Evolutionary conservation across 2,888 invertebrate genomes (phyloP).

Genomic region (Zaprionus lineosus): DNA sequence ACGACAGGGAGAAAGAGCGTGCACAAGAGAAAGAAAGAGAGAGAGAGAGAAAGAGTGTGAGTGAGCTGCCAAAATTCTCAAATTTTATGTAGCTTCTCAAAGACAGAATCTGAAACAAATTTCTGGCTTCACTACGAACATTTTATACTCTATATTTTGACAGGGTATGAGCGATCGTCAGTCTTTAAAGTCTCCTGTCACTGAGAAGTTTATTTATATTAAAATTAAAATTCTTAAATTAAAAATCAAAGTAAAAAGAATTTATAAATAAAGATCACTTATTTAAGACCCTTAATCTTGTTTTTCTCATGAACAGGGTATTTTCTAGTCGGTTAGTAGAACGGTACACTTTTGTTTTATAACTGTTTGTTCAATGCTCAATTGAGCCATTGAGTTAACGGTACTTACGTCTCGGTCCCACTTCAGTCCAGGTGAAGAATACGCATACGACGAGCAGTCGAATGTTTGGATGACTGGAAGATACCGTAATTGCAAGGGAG

Average conservation of each 20-base stretch:
- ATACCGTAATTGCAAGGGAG: slow-evolving; percentile 60
- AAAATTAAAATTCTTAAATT: too few relatives aligned
- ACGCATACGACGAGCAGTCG: slow-evolving; percentile 69
- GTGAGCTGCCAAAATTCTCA: slow-evolving; percentile 34
- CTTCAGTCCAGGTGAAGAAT: slow-evolving; percentile 40
- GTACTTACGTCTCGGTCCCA: slow-evolving; percentile 75
- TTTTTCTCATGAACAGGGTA: too few relatives aligned
- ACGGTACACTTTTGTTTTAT: too few relatives aligned
- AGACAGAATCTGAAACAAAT: slow-evolving; percentile 46
- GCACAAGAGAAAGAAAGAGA: slow-evolving; percentile 25
- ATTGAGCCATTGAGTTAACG: too few relatives aligned
- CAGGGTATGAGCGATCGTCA: too few relatives aligned
- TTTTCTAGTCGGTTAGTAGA: too few relatives aligned
- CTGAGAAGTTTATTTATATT: too few relatives aligned
- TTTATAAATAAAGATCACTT: too few relatives aligned
- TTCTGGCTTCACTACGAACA: slow-evolving; percentile 43
- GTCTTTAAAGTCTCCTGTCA: too few relatives aligned
- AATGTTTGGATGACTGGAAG: slow-evolving; percentile 78
- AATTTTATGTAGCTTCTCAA: slow-evolving; percentile 26
- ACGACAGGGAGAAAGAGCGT: slow-evolving; percentile 10
- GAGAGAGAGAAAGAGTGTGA: slow-evolving; percentile 8
- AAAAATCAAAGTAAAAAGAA: too few relatives aligned
- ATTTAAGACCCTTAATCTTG: too few relatives aligned
- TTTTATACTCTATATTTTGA: slow-evolving; percentile 9
- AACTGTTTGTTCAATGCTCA: too few relatives aligned